Base-by-base conservation (phyloP, 1,140 invertebrate genomes). In the Hyles euphorbiae region DNA sequence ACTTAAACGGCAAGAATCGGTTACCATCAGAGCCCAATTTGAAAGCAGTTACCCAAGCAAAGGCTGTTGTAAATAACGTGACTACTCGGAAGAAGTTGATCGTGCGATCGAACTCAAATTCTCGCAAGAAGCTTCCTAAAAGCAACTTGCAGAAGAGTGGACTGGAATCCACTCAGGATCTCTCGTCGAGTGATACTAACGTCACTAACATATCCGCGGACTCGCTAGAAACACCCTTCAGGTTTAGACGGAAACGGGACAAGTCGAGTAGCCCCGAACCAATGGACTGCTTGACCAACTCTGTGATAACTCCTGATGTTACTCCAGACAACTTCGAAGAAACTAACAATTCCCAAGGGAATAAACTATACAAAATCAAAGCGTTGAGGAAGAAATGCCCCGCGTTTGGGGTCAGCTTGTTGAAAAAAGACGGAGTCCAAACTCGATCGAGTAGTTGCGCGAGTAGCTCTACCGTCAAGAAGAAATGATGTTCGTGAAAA, bases 281-380 rank as follows among this genome's bases (percentile, higher is more conserved):
- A 0, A 89, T 88, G 87, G 84, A 88, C 49, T 85, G 80, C 12
- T 74, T 84, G 49, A 74, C 78, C 0, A 86, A 88, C 54, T 81
- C 78, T 0, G 70, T 85, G 2, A 83, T 87, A 51, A 83, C 81
- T 2, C 78, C 84, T 2, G 85, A 87, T 54, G 81, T 87, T 2
- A 83, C 81, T 0, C 78, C 83, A 0, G 86, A 88, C 5, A 87
- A 86, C 44, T 80, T 67, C 34, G 83, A 89, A 9, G 89, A 89
- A 58, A 81, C 82, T 0, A 78, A 74, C 10, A 85, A 90, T 55
- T 89, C 89, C 0, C 89, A 90, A 62, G 89, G 89, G 0, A 88
- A 86, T 53, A 89, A 89, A 58, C 51, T 90, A 10, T 90, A 86
- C 60, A 88, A 88, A 54, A 90, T 90, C 44, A 90, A 90, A 67